Percentiles rank a stretch among this genome's conserved stretches.
Conservation (phyloP, 2,113 vertebrate genomes). For the Rhabdomys dilectus region DNA sequence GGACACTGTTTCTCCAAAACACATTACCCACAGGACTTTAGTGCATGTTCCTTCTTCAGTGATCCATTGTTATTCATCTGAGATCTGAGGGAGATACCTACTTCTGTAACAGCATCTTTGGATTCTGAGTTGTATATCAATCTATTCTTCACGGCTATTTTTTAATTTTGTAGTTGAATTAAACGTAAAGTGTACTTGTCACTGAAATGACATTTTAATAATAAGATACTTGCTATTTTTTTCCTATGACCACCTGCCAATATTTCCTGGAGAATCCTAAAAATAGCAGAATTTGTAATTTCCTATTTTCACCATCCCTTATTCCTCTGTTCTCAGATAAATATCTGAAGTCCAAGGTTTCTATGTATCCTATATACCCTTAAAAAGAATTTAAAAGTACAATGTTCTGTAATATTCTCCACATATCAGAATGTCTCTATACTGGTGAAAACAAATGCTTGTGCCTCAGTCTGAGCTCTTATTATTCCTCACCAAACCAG, state of each 20-base stretch:
- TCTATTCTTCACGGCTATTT: background rate
- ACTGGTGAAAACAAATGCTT: background rate
- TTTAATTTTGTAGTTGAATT: background rate
- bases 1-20: background rate
- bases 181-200: slow-evolving; percentile 27
- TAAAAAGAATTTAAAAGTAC: background rate
- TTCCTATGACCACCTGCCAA: background rate
- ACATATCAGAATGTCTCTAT: too few relatives aligned
- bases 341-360: background rate
- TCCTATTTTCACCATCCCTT: background rate
- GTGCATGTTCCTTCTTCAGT: background rate
- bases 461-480: background rate
- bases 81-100: background rate
- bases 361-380: background rate
- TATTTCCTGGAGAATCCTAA: background rate
- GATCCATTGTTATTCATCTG: background rate
- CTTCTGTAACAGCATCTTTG: background rate
- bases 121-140: background rate
- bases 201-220: background rate
- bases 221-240: background rate
- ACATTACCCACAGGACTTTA: background rate
- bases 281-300: background rate
- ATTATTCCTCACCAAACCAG: background rate
- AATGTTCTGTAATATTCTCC: background rate
- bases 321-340: background rate